Conservation (phyloP, 2,113 vertebrate genomes). For the Charina bottae region DNA sequence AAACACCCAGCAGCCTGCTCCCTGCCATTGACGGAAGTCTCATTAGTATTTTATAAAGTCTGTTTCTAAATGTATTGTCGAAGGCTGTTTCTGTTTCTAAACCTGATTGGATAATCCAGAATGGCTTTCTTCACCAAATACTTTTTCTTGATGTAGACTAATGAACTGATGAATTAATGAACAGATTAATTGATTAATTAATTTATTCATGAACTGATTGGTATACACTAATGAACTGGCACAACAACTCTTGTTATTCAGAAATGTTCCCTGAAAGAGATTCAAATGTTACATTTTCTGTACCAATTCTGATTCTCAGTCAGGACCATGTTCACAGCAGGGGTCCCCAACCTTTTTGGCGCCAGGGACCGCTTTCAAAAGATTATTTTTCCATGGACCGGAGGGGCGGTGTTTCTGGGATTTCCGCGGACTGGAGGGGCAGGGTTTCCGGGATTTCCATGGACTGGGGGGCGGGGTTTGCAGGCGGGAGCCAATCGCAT, state of each 20-base stretch:
- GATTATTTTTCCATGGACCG: too few relatives aligned
- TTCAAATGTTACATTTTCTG: background rate
- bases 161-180: background rate
- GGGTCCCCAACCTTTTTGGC: too few relatives aligned
- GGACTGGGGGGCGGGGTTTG: too few relatives aligned
- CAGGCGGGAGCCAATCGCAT: too few relatives aligned
- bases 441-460: too few relatives aligned
- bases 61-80: too few relatives aligned
- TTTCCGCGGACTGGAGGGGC: too few relatives aligned
- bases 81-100: slow-evolving; percentile 5
- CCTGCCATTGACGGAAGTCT: background rate
- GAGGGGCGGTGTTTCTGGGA: too few relatives aligned
- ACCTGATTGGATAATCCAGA: background rate
- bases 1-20: too few relatives aligned
- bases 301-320: background rate
- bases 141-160: background rate
- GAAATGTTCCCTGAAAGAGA: background rate
- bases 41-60: background rate
- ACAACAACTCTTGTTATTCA: background rate
- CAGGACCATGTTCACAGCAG: background rate
- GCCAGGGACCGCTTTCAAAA: too few relatives aligned
- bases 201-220: background rate
- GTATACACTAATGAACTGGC: background rate
- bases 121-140: background rate
- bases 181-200: background rate